phyloP scores from a whole-genome alignment of 2,113 vertebrate species.

The Seriola aureovittata region DNA sequence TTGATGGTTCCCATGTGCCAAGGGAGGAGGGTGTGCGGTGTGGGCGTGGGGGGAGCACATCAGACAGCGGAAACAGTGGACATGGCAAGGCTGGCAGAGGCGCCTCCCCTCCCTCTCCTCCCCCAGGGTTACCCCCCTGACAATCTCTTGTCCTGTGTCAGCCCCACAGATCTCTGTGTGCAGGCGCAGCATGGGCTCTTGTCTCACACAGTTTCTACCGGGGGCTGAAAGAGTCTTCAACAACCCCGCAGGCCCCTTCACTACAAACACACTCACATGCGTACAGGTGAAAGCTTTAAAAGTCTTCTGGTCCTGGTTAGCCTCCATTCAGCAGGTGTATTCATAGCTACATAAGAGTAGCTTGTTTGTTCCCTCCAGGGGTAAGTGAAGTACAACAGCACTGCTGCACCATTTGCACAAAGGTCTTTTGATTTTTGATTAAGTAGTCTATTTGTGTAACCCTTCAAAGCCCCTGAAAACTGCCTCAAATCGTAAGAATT shows the following conservation, averaged over 20 bases:
- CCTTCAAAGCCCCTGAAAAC: background rate
- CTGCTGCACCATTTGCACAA: background rate
- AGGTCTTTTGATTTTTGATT: no score
- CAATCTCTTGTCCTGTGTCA: constrained; percentile 47
- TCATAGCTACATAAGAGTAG: constrained; percentile 6
- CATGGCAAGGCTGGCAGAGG: constrained; percentile 20
- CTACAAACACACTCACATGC: constrained; percentile 10
- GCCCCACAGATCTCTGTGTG: constrained; percentile 33
- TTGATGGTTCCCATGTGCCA: constrained; percentile 42
- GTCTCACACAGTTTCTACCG: constrained; percentile 37
- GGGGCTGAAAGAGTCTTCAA: constrained; percentile 30
- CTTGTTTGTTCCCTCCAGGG: background rate
- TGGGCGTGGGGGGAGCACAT: constrained; percentile 15
- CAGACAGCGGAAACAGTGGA: constrained; percentile 16
- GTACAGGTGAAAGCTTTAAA: constrained; percentile 16
- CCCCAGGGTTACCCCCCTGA: constrained; percentile 37
- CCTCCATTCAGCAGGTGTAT: constrained; percentile 31
- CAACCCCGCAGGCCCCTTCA: constrained; percentile 7
- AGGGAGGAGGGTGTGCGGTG: constrained; percentile 26
- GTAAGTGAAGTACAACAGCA: background rate
- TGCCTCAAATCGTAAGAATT: background rate
- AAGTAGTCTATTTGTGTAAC: background rate
- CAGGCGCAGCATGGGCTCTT: constrained; percentile 23
- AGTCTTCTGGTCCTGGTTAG: constrained; percentile 27
- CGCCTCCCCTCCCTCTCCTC: background rate